Conservation (phyloP, 2,888 invertebrate genomes). For the Nephrotoma appendiculata region DNA sequence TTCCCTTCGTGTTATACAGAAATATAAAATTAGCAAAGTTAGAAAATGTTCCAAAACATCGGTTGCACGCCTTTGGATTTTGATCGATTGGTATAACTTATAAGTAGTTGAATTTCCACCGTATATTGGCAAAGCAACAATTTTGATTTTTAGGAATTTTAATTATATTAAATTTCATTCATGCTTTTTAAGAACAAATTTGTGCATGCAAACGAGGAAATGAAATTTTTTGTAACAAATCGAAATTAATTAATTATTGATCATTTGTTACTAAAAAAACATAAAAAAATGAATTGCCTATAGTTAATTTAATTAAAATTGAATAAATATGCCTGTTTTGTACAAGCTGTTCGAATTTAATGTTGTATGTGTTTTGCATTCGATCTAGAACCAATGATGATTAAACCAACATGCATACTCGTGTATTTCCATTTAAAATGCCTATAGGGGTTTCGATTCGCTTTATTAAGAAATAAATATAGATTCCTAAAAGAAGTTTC, state of each 20-base stretch:
- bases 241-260: neutral
- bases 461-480: neutral
- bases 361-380: neutral
- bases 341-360: neutral
- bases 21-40: neutral
- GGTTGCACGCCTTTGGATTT: neutral
- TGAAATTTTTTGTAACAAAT: neutral
- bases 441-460: too few species aligned
- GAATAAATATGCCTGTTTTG: neutral
- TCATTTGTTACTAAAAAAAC: neutral
- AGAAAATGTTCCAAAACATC: neutral
- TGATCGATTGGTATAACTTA: neutral
- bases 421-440: too few species aligned
- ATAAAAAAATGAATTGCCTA: neutral
- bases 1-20: neutral
- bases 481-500: neutral
- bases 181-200: neutral
- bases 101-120: neutral
- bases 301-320: neutral
- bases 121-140: neutral
- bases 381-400: neutral
- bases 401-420: neutral
- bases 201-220: neutral
- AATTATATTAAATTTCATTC: neutral
- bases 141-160: neutral